phyloP scores from a whole-genome alignment of 2,888 invertebrate species.

The Macrostomum cliftonense region DNA sequence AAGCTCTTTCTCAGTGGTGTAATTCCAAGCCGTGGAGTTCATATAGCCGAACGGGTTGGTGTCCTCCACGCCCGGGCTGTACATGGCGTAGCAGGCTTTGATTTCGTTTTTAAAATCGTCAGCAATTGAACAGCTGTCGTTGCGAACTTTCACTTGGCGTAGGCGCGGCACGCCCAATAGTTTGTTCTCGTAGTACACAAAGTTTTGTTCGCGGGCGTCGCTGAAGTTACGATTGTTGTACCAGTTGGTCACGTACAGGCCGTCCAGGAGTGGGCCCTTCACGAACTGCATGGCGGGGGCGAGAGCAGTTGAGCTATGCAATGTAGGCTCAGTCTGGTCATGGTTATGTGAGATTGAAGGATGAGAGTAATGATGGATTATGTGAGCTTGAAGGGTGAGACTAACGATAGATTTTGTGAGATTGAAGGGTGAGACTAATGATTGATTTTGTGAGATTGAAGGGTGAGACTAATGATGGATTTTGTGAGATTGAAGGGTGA shows the following conservation, averaged over 20 bases:
- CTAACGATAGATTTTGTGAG: too few relatives aligned
- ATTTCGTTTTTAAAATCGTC: conserved; percentile 46
- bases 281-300: conserved; percentile 38
- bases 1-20: conserved; percentile 22
- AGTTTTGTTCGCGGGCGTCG: conserved; percentile 27
- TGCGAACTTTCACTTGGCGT: conserved; percentile 37
- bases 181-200: conserved; percentile 44
- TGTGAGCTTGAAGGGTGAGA: too few relatives aligned
- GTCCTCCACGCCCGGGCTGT: conserved; percentile 43
- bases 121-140: conserved; percentile 11
- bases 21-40: conserved; percentile 25
- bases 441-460: too few relatives aligned
- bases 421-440: too few relatives aligned
- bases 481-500: too few relatives aligned
- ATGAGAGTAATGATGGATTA: too few relatives aligned
- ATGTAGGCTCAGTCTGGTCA: too few relatives aligned
- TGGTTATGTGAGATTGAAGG: too few relatives aligned
- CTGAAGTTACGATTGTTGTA: conserved; percentile 30
- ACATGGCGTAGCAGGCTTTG: conserved; percentile 46
- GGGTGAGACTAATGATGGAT: too few relatives aligned
- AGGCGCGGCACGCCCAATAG: conserved; percentile 46
- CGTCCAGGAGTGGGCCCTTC: conserved; percentile 41
- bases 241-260: conserved; percentile 46
- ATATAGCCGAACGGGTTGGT: conserved; percentile 38
- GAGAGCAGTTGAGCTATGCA: too few relatives aligned